Percentiles rank a stretch among this genome's conserved stretches.
Evolutionary conservation across 2,888 invertebrate genomes (phyloP).

Genomic region (Epistrophe eligans): DNA sequence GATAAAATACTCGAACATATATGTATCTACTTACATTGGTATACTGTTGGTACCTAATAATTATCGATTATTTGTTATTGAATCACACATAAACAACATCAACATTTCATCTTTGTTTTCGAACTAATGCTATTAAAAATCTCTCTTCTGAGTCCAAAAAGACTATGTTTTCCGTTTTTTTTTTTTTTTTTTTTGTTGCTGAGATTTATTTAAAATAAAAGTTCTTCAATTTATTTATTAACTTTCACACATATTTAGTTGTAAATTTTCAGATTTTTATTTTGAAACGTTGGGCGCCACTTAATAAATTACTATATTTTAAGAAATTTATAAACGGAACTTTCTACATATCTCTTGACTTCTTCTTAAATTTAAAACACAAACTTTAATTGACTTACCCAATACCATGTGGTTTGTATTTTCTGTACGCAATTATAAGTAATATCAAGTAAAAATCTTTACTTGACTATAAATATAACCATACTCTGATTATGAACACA

Average conservation of each 20-base stretch:
- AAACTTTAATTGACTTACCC: background rate
- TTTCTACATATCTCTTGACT: background rate
- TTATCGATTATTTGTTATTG: too few species aligned
- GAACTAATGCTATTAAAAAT: too few species aligned
- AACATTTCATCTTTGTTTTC: too few species aligned
- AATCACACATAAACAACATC: too few species aligned
- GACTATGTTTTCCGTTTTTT: too few species aligned
- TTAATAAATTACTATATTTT: background rate
- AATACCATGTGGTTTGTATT: background rate
- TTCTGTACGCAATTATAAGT: background rate
- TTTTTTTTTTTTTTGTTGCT: background rate
- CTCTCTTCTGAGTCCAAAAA: too few species aligned
- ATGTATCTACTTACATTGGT: too few species aligned
- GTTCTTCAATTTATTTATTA: background rate
- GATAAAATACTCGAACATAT: too few species aligned
- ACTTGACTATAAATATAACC: background rate
- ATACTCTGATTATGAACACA: background rate
- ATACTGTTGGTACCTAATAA: too few species aligned
- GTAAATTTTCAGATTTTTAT: background rate
- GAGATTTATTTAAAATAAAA: background rate
- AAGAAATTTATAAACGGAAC: background rate
- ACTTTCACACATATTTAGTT: background rate
- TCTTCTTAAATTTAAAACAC: too few species aligned
- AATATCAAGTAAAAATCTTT: background rate
- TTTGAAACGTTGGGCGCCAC: slow-evolving; percentile 1